These are phyloP conservation scores for Lutraria lutraria DNA, from an alignment of 2,888 invertebrate species.

Conservation along the genomic window DNA sequence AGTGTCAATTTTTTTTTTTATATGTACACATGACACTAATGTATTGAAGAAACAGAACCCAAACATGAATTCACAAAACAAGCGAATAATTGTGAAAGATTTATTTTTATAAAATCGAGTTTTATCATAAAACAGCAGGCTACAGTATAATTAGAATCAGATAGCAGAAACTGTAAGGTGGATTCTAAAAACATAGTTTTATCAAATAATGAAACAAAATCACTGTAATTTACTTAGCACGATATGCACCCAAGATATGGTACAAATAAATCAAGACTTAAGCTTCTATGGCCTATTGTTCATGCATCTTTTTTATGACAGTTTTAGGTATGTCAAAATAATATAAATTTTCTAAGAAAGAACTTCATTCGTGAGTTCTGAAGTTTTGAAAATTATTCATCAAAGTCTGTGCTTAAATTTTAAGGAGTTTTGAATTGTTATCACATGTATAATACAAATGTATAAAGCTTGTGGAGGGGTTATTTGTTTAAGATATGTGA, in stretches of 20 bases:
- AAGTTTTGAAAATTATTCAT: no score
- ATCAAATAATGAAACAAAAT: constrained; percentile 13
- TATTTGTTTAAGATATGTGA: no score
- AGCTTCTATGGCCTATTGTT: neutral
- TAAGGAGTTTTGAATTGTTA: no score
- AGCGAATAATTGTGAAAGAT: neutral
- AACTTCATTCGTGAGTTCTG: no score
- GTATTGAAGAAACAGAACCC: neutral
- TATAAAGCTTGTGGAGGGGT: no score
- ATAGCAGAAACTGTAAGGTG: neutral
- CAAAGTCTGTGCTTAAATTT: no score
- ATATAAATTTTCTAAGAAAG: no score
- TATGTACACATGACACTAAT: neutral
- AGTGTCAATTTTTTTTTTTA: constrained; percentile 19
- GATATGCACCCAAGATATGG: neutral
- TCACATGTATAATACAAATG: no score
- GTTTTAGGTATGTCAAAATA: neutral
- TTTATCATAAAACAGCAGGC: neutral
- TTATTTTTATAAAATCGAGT: neutral
- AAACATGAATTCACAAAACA: neutral
- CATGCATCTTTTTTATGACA: constrained; percentile 14
- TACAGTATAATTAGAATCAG: constrained; percentile 14
- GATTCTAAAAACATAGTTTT: neutral
- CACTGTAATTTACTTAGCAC: neutral
- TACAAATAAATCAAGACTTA: neutral